These are phyloP conservation scores for Zosterops borbonicus DNA, from an alignment of 2,113 vertebrate genomes.

Conservation along the genomic window DNA sequence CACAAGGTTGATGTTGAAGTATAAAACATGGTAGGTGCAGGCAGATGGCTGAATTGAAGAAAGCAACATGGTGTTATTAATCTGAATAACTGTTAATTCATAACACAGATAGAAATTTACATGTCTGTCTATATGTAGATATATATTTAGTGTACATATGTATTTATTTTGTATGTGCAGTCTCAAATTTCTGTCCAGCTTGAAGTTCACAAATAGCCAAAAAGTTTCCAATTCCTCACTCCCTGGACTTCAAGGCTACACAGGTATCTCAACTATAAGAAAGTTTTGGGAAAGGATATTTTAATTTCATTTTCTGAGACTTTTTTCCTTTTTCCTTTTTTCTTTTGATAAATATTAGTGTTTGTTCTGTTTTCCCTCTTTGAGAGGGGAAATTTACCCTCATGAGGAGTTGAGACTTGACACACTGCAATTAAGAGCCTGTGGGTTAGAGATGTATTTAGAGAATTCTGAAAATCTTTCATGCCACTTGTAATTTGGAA, in stretches of 20 bases:
- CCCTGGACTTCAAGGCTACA: background rate
- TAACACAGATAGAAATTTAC: background rate
- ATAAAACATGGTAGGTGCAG: background rate
- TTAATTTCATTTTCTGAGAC: background rate
- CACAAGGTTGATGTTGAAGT: background rate
- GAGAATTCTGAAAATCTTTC: slow-evolving; percentile 1
- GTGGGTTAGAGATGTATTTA: background rate
- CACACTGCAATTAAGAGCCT: background rate
- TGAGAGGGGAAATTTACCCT: background rate
- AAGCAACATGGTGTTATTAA: background rate
- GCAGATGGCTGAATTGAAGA: background rate
- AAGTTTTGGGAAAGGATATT: background rate
- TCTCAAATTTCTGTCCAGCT: background rate
- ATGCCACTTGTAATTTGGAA: background rate
- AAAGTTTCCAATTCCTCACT: background rate
- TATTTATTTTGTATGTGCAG: background rate
- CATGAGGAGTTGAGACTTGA: background rate
- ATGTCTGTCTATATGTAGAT: rapidly evolving
- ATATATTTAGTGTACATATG: background rate
- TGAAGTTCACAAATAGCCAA: background rate
- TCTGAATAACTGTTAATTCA: background rate
- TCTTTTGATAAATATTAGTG: background rate
- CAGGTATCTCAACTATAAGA: background rate
- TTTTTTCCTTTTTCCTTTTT: background rate
- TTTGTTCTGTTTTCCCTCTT: background rate